phyloP scores from a whole-genome alignment of 2,888 invertebrate species.

The Cheilosia soror region DNA sequence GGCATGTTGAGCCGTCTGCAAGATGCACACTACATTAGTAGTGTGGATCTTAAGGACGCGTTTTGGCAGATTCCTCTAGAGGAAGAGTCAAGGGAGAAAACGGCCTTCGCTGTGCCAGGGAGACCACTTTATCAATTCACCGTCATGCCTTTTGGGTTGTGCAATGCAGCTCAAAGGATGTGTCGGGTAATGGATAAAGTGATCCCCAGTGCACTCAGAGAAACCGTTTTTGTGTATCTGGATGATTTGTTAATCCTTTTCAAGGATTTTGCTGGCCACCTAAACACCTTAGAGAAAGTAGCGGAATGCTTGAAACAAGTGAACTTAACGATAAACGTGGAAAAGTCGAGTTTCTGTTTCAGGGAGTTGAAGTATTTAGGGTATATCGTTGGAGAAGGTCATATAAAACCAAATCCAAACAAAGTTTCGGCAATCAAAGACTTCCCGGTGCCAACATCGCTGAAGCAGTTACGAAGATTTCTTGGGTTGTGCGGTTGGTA shows the following conservation, averaged over 20 bases:
- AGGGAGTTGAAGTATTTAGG: constrained; percentile 27
- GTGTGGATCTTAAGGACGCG: constrained; percentile 51
- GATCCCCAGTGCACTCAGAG: constrained; percentile 52
- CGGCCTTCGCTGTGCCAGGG: no score
- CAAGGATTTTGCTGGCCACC: constrained; percentile 43
- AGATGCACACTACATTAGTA: neutral
- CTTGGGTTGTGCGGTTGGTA: constrained; percentile 74
- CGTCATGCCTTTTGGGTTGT: constrained; percentile 8
- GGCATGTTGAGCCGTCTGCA: neutral
- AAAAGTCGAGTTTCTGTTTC: constrained; percentile 57
- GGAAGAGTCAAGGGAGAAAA: neutral
- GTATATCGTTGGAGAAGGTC: neutral
- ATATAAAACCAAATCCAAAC: neutral
- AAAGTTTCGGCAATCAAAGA: neutral
- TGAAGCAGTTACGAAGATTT: constrained; percentile 70
- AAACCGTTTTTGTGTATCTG: constrained; percentile 61
- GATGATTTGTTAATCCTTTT: constrained; percentile 58
- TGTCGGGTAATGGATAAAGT: constrained; percentile 76
- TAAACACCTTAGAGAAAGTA: constrained; percentile 13
- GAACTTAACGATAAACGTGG: constrained; percentile 1
- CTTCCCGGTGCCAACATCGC: constrained; percentile 15
- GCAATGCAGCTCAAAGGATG: constrained; percentile 54
- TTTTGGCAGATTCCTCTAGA: constrained; percentile 47
- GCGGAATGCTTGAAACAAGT: constrained; percentile 24
- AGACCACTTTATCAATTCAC: no score